Evolutionary conservation across 2,797 vertebrate species (phyloP).

Genomic region (Schizopygopsis pylzovi): DNA sequence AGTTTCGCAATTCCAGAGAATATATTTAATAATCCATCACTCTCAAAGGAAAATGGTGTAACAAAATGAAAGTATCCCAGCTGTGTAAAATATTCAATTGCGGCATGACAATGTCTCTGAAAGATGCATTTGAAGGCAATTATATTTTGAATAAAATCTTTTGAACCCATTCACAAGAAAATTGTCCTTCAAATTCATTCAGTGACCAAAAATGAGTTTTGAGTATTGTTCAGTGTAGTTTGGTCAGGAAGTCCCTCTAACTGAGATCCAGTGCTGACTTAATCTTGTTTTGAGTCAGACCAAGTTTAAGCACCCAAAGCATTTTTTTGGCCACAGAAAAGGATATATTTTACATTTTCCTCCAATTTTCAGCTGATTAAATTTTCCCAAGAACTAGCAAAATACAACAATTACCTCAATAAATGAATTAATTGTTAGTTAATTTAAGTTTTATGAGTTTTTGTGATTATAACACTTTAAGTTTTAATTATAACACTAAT

Average conservation of each 20-base stretch:
- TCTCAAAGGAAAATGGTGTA: constrained; percentile 17
- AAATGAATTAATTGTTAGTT: neutral
- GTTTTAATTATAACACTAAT: neutral
- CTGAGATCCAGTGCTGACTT: constrained; percentile 10
- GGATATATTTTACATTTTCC: constrained; percentile 3
- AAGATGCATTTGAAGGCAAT: constrained; percentile 2
- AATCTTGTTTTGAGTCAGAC: constrained; percentile 24
- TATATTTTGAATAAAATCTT: neutral
- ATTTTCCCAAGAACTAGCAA: neutral
- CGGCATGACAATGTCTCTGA: constrained; percentile 5
- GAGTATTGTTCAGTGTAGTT: neutral
- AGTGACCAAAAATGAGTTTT: neutral
- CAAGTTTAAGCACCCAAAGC: neutral
- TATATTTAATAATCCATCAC: constrained; percentile 31
- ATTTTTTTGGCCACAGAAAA: neutral
- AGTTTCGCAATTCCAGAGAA: constrained; percentile 1
- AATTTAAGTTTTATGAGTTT: neutral
- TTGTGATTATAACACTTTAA: neutral
- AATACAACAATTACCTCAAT: neutral
- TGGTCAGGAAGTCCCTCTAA: neutral
- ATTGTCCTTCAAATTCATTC: neutral
- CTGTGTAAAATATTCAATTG: constrained; percentile 24
- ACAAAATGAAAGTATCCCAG: constrained; percentile 18
- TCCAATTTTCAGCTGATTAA: constrained; percentile 1
- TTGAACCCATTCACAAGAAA: neutral